phyloP scores from a whole-genome alignment of 2,797 vertebrate species.

The Cynopterus sphinx region DNA sequence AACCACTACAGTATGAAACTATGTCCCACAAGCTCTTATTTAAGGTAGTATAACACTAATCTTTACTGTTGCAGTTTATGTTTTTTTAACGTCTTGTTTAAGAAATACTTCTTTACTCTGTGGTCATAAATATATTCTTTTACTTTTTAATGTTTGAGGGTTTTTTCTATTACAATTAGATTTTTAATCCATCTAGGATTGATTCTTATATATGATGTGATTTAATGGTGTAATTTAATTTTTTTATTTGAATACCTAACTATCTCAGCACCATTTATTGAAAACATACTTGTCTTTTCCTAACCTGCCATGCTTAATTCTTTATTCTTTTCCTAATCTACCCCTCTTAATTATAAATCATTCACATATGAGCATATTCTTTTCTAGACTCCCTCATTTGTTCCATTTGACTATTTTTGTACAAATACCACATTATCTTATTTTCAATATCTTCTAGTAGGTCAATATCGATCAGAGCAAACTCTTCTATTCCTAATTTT shows the following conservation, averaged over 20 bases:
- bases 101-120: background rate
- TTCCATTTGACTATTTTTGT: background rate
- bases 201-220: background rate
- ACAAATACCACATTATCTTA: background rate
- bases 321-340: background rate
- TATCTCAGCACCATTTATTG: background rate
- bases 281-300: background rate
- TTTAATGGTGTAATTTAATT: background rate
- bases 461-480: background rate
- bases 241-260: background rate
- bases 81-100: slow-evolving; percentile 7
- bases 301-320: background rate
- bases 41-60: background rate
- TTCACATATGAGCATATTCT: background rate
- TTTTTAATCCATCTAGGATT: background rate
- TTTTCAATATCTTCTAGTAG: background rate
- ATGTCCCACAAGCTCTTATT: background rate
- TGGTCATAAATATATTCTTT: background rate
- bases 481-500: background rate
- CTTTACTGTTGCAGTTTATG: background rate
- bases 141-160: background rate
- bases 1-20: too few species aligned
- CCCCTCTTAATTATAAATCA: background rate
- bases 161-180: background rate
- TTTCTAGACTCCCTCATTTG: background rate